phyloP scores from a whole-genome alignment of 2,888 invertebrate genomes.

The Cantharis rufa region DNA sequence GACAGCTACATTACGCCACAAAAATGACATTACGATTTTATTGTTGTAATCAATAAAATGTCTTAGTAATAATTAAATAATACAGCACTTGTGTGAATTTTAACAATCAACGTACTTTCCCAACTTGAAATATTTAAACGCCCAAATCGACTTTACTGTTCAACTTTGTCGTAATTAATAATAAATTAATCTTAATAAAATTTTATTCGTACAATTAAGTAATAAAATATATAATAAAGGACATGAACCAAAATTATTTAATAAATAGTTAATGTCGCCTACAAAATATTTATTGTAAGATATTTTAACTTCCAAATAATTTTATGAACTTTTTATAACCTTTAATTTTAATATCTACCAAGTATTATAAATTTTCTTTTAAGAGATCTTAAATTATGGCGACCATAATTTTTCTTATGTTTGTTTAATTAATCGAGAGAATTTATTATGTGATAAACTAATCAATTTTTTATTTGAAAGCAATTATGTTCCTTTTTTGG shows the following conservation, averaged over 20 bases:
- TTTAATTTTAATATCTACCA: not conserved
- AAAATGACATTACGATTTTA: not conserved
- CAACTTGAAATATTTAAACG: not conserved
- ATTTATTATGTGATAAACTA: not conserved
- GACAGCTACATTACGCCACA: not conserved
- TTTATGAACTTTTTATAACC: not conserved
- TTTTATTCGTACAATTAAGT: not conserved
- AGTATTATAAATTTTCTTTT: not conserved
- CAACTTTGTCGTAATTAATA: not conserved
- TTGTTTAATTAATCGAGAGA: not conserved
- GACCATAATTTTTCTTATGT: not conserved
- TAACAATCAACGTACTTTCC: not conserved
- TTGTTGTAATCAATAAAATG: not conserved
- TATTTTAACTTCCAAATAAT: not conserved
- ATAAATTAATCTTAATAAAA: not conserved
- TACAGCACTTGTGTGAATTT: not conserved
- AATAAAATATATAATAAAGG: not conserved
- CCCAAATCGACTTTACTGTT: not conserved
- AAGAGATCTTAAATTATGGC: not conserved
- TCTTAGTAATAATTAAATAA: not conserved
- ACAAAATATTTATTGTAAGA: not conserved
- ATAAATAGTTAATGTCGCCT: not conserved
- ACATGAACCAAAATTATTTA: not conserved
- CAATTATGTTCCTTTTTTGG: not conserved
- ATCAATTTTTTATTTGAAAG: not conserved